phyloP scores from a whole-genome alignment of 2,888 invertebrate species.

The Tyria jacobaeae region DNA sequence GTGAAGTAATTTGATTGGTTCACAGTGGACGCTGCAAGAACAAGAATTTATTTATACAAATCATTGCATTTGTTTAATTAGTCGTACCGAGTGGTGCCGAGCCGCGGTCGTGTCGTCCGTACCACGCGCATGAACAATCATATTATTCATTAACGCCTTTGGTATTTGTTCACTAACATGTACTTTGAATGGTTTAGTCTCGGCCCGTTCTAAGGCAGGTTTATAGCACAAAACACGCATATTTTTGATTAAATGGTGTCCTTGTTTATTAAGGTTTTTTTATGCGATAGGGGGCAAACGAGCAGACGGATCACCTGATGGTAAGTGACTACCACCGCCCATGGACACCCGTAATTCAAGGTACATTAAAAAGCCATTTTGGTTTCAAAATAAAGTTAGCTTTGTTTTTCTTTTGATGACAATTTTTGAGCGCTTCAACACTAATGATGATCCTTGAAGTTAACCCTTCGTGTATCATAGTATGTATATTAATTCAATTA shows the following conservation, averaged over 20 bases:
- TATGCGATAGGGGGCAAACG: too few relatives aligned
- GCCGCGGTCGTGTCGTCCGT: slow-evolving; percentile 13
- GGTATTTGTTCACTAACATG: slow-evolving; percentile 12
- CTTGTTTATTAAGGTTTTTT: neutral
- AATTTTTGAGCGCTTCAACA: too few relatives aligned
- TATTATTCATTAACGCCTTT: slow-evolving; percentile 36
- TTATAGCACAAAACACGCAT: neutral
- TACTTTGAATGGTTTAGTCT: slow-evolving; percentile 6
- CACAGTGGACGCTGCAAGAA: slow-evolving; percentile 59
- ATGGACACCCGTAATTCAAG: too few relatives aligned
- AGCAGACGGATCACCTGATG: too few relatives aligned
- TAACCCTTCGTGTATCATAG: too few relatives aligned
- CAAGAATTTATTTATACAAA: slow-evolving; percentile 69
- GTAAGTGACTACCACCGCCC: too few relatives aligned
- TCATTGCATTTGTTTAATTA: slow-evolving; percentile 60
- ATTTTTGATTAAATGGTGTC: neutral
- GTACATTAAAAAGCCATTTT: too few relatives aligned
- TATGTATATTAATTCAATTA: too few relatives aligned
- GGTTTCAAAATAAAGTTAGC: too few relatives aligned
- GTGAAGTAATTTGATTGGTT: slow-evolving; percentile 74
- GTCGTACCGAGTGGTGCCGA: slow-evolving; percentile 12
- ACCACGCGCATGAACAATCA: slow-evolving; percentile 30
- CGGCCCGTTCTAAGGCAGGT: neutral
- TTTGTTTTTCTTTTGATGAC: too few relatives aligned
- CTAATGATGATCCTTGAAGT: too few relatives aligned